phyloP scores from a whole-genome alignment of 2,888 invertebrate genomes.

The Heteromurus nitidus region DNA sequence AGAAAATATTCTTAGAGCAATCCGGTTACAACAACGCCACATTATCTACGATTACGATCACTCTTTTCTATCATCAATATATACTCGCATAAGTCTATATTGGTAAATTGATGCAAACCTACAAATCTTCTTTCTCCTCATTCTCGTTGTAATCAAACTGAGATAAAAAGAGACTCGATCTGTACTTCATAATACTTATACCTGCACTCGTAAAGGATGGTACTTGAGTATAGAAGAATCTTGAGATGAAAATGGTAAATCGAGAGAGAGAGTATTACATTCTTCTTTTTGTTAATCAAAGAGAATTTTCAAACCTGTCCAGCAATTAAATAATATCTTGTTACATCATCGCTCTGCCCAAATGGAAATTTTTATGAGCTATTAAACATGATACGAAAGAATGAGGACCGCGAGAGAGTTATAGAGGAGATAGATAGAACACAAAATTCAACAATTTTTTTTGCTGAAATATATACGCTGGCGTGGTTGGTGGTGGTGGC shows the following conservation, averaged over 20 bases:
- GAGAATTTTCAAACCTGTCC: slow-evolving; percentile 56
- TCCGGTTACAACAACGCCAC: slow-evolving; percentile 26
- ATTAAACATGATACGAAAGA: slow-evolving; percentile 64
- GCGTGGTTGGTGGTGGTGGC: slow-evolving; percentile 22
- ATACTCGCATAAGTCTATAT: too few species aligned
- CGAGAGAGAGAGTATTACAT: slow-evolving; percentile 42
- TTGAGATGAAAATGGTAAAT: neutral
- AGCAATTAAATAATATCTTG: slow-evolving; percentile 70
- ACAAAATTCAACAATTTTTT: slow-evolving; percentile 37
- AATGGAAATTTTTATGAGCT: slow-evolving; percentile 67
- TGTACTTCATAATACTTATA: too few species aligned
- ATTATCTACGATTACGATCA: slow-evolving; percentile 54
- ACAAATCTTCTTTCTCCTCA: too few species aligned
- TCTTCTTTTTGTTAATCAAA: slow-evolving; percentile 66
- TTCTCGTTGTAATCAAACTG: too few species aligned
- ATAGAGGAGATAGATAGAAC: slow-evolving; percentile 40
- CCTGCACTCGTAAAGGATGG: too few species aligned
- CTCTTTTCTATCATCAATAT: slow-evolving; percentile 59
- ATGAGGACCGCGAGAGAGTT: slow-evolving; percentile 25
- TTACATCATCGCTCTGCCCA: slow-evolving; percentile 62
- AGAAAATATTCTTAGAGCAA: slow-evolving; percentile 12
- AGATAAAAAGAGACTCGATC: too few species aligned
- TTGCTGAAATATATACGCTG: slow-evolving; percentile 9
- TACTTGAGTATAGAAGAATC: neutral
- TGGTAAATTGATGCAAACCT: too few species aligned